Percentiles rank a stretch among this genome's conserved stretches.
phyloP scores from a whole-genome alignment of 92 coral and sea anemone species.

The Epizoanthus ramosus region DNA sequence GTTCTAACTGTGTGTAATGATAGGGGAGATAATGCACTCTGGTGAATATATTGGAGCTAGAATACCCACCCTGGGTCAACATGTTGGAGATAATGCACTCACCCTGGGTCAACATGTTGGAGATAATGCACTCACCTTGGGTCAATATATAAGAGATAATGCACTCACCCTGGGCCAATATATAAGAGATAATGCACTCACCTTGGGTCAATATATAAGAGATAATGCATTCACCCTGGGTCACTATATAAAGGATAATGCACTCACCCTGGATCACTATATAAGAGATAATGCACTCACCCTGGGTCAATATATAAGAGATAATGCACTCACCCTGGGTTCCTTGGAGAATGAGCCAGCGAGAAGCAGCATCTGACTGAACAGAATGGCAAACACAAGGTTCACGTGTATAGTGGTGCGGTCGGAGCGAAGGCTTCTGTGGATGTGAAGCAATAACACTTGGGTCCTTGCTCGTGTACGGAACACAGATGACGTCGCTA shows the following conservation, averaged over 20 bases:
- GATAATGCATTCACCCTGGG: background rate
- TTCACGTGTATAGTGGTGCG: constrained; percentile 72
- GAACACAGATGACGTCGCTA: too few relatives aligned
- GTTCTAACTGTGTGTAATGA: too few relatives aligned
- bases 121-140: constrained; percentile 14
- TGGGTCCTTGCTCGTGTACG: too few relatives aligned
- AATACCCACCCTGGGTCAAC: constrained; percentile 1
- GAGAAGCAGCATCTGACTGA: constrained; percentile 67
- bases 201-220: background rate
- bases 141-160: background rate
- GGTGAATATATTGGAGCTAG: background rate
- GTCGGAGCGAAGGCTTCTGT: constrained; percentile 77
- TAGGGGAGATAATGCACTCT: background rate
- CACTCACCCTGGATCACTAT: background rate
- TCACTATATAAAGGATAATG: background rate
- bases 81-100: background rate
- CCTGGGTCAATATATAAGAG: background rate
- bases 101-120: background rate
- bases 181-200: background rate
- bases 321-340: constrained; percentile 13
- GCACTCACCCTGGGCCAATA: background rate
- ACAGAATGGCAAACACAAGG: constrained; percentile 71
- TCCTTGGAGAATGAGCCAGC: constrained; percentile 43
- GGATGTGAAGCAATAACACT: background rate
- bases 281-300: background rate